Evolutionary conservation across 2,888 invertebrate species (phyloP).

Genomic region (Zootermopsis nevadensis): DNA sequence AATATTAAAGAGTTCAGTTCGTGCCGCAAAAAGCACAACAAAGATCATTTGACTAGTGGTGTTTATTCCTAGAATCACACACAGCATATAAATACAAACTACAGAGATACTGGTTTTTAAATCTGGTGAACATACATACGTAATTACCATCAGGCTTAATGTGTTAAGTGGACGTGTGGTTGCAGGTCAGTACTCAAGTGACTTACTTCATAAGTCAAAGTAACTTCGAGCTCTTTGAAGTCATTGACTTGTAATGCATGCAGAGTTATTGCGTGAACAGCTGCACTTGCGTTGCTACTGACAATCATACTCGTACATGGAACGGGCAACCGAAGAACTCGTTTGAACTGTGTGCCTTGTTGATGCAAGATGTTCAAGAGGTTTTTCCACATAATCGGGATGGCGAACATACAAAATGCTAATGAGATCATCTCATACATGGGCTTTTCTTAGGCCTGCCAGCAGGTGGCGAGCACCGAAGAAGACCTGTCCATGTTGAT

Average conservation of each 20-base stretch:
- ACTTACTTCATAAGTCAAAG: neutral
- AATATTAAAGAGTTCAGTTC: too few relatives aligned
- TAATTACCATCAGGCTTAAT: too few relatives aligned
- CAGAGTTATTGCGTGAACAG: too few relatives aligned
- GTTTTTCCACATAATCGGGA: neutral
- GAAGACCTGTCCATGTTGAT: slow-evolving; percentile 34
- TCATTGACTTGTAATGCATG: neutral
- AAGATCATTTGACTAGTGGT: too few relatives aligned
- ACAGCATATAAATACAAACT: too few relatives aligned
- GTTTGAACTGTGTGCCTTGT: neutral
- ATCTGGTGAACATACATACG: too few relatives aligned
- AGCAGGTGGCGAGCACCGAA: slow-evolving; percentile 33
- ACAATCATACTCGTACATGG: neutral
- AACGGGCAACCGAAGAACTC: neutral
- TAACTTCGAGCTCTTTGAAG: neutral
- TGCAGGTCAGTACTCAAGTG: neutral
- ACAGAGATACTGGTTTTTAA: too few relatives aligned
- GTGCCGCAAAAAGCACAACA: too few relatives aligned
- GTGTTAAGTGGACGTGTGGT: neutral
- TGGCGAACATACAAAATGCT: slow-evolving; percentile 33
- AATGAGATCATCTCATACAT: slow-evolving; percentile 37
- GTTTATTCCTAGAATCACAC: too few relatives aligned
- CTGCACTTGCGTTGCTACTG: neutral
- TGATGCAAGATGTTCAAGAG: neutral
- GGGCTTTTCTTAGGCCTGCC: slow-evolving; percentile 18